Conservation (phyloP, 2,888 invertebrate species). For the Exephanes ischioxanthus region DNA sequence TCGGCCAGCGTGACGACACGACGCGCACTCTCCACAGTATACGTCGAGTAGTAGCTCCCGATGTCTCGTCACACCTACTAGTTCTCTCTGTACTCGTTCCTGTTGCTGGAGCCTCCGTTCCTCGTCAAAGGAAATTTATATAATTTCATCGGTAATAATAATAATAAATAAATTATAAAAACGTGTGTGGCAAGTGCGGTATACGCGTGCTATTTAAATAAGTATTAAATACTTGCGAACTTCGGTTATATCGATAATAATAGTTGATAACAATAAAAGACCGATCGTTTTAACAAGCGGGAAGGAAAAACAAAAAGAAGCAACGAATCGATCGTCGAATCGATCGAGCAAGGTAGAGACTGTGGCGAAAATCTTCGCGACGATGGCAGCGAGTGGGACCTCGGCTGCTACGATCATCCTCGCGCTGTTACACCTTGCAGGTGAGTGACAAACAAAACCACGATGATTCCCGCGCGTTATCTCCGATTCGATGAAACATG, state of each 20-base stretch:
- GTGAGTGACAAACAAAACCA: conserved; percentile 73
- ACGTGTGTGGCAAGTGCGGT: conserved; percentile 53
- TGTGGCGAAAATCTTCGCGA: conserved; percentile 56
- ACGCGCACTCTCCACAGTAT: conserved; percentile 70
- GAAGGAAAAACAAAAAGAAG: conserved; percentile 20
- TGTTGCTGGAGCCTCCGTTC: background rate
- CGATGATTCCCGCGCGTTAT: conserved; percentile 19
- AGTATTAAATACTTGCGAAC: background rate
- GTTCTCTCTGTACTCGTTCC: conserved; percentile 16
- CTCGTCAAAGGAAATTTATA: conserved; percentile 11
- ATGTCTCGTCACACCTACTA: conserved; percentile 66
- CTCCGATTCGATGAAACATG: conserved; percentile 11
- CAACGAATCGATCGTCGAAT: conserved; percentile 50
- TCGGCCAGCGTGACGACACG: conserved; percentile 82
- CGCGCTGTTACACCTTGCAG: conserved; percentile 77
- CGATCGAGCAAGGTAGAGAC: conserved; percentile 14
- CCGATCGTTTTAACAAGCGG: background rate
- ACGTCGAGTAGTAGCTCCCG: conserved; percentile 61
- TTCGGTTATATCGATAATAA: background rate
- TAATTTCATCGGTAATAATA: conserved; percentile 10
- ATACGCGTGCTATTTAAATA: conserved; percentile 23
- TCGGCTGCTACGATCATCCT: conserved; percentile 73
- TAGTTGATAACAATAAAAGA: conserved; percentile 1
- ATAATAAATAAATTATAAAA: background rate
- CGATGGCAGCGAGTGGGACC: conserved; percentile 79